phyloP scores from a whole-genome alignment of 2,888 invertebrate genomes.

The Didymodactylos carnosus region DNA sequence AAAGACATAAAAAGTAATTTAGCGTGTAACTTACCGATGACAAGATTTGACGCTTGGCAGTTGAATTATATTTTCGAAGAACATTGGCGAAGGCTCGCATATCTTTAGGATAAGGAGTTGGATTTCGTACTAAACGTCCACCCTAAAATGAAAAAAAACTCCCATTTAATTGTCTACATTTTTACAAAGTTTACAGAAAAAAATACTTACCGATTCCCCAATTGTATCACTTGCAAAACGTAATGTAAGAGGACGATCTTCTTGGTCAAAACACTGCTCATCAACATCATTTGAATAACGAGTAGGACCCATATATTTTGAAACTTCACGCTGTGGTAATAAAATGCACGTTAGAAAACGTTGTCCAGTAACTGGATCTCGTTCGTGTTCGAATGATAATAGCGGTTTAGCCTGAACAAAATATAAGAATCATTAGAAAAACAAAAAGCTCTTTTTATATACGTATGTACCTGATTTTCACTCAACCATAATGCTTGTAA shows the following conservation, averaged over 20 bases:
- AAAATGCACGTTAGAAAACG: neutral
- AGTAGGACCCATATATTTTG: no score
- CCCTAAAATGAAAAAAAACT: neutral
- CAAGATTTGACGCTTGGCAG: neutral
- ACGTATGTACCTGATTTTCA: constrained; percentile 8
- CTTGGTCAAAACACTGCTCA: neutral
- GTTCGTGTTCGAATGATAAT: neutral
- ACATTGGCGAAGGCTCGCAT: neutral
- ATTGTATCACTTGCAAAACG: neutral
- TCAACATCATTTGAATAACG: no score
- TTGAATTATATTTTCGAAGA: neutral
- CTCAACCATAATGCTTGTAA: constrained; percentile 13
- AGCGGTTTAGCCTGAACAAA: neutral
- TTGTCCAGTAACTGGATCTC: neutral
- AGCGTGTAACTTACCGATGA: no score
- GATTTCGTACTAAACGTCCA: neutral
- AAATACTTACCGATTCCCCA: neutral
- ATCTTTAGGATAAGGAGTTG: neutral
- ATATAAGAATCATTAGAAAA: neutral
- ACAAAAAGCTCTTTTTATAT: neutral
- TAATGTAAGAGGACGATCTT: neutral
- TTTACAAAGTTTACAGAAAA: neutral
- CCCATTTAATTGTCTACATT: no score
- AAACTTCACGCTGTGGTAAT: neutral
- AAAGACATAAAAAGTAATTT: no score